Conservation (phyloP, 2,113 vertebrate genomes). For the Casuarius casuarius region DNA sequence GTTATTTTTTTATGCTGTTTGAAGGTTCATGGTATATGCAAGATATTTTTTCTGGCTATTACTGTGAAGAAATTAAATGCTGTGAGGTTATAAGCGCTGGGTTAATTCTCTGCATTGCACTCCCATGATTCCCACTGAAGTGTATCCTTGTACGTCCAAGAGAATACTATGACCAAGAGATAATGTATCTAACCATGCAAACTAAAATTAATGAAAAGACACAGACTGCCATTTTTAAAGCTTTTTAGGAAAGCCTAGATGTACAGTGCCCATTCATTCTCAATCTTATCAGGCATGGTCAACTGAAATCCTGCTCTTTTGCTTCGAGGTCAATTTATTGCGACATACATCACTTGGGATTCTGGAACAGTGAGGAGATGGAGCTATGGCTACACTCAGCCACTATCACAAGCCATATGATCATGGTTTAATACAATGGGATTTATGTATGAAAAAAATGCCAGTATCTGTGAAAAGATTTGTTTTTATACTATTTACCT, state of each 20-base stretch:
- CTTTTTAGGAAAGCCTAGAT: background rate
- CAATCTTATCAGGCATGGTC: background rate
- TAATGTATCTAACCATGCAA: background rate
- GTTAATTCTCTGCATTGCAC: too few species aligned
- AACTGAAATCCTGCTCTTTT: background rate
- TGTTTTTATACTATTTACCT: too few species aligned
- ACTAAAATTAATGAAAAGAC: background rate
- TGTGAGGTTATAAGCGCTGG: too few species aligned
- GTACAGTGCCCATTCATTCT: background rate
- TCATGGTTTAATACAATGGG: background rate
- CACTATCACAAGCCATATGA: background rate
- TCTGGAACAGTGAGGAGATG: background rate
- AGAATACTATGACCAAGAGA: background rate
- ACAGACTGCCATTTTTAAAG: background rate
- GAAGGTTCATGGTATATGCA: background rate
- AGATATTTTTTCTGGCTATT: background rate
- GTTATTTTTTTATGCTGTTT: conserved; percentile 51
- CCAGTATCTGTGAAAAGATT: background rate
- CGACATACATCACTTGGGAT: too few species aligned
- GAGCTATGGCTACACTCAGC: background rate
- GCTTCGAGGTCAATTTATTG: background rate
- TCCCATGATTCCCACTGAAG: background rate
- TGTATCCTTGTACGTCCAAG: background rate
- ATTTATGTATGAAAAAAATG: background rate
- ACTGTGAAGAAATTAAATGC: too few species aligned